Percentiles rank a stretch among this genome's conserved stretches.
Conservation (phyloP, 2,113 vertebrate genomes). For the Lathamus discolor region DNA sequence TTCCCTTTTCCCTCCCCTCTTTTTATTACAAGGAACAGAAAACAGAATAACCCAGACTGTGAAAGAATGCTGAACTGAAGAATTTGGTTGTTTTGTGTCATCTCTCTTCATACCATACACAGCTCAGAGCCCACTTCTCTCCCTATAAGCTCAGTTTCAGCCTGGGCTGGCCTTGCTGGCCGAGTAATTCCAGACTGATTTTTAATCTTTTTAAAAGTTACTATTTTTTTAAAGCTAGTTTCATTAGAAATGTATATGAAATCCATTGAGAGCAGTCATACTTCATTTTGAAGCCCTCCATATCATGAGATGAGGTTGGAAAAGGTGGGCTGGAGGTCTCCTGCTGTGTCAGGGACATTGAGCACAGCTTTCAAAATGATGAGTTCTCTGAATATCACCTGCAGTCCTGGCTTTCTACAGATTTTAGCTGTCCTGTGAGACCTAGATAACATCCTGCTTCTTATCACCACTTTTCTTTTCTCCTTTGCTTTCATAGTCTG, state of each 20-base stretch:
- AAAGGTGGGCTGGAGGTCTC: background rate
- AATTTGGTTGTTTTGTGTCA: background rate
- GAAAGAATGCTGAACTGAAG: background rate
- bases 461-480: background rate
- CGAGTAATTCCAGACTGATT: background rate
- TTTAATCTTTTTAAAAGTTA: background rate
- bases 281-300: background rate
- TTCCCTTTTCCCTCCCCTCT: background rate
- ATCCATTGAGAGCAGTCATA: background rate
- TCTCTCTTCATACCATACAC: background rate
- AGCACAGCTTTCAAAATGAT: background rate
- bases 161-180: background rate
- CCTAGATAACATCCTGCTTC: background rate
- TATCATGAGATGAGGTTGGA: background rate
- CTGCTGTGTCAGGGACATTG: background rate
- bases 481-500: background rate
- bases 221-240: background rate
- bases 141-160: background rate
- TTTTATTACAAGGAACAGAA: background rate
- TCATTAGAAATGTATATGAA: background rate
- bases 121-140: background rate
- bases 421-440: background rate
- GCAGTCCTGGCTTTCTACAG: background rate
- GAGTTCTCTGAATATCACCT: background rate
- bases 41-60: background rate